Percentiles rank a stretch among this genome's conserved stretches.
Evolutionary conservation across 2,888 invertebrate species (phyloP).

Genomic region (Drosophila yooni): DNA sequence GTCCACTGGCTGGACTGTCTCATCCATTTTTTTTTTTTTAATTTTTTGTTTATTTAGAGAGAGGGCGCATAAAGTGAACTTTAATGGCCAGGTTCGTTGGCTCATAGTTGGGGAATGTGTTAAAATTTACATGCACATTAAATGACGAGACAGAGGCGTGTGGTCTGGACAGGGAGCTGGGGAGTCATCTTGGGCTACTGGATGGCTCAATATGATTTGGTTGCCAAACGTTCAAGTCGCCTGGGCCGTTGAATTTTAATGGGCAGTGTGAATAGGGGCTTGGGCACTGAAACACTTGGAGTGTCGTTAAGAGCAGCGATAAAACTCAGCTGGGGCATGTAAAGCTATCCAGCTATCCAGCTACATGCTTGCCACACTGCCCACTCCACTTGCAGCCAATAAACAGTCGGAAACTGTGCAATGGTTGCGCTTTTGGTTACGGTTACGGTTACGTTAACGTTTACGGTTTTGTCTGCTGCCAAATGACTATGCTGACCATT

Average conservation of each 20-base stretch:
- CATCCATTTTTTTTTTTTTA: conserved; percentile 16
- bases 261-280: conserved; percentile 10
- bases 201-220: conserved; percentile 50
- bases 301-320: conserved; percentile 76
- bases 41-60: conserved; percentile 29
- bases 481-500: conserved; percentile 68
- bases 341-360: not conserved
- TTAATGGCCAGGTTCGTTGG: conserved; percentile 68
- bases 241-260: conserved; percentile 49
- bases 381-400: conserved; percentile 8
- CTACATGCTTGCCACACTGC: not conserved
- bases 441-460: conserved; percentile 43
- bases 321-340: conserved; percentile 70
- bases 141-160: conserved; percentile 52
- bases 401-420: conserved; percentile 34
- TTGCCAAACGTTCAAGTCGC: conserved; percentile 54
- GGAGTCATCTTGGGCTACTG: conserved; percentile 3
- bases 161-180: not conserved
- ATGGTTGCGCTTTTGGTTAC: conserved; percentile 48
- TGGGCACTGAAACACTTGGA: conserved; percentile 56
- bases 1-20: conserved; percentile 7
- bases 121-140: conserved; percentile 76
- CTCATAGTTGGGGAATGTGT: conserved; percentile 42
- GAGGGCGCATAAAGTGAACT: conserved; percentile 66
- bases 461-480: conserved; percentile 66